phyloP scores from a whole-genome alignment of 2,888 invertebrate species.

The Drosophila sordidapex region DNA sequence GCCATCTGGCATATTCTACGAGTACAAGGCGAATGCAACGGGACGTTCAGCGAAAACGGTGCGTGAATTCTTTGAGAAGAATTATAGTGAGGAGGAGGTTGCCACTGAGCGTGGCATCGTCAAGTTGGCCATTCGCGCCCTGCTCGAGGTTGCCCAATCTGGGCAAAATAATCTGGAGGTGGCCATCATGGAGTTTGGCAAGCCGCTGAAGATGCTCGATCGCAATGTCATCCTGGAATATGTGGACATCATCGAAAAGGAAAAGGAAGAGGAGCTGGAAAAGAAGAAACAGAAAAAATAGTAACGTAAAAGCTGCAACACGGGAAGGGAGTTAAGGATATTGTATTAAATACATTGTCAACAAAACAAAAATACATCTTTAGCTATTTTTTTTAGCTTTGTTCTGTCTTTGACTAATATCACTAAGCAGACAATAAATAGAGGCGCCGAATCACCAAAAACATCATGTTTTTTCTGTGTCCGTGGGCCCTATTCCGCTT shows the following conservation, averaged over 20 bases:
- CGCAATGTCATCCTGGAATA: slow-evolving; percentile 96
- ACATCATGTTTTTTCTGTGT: not conserved
- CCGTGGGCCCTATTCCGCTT: too few relatives aligned
- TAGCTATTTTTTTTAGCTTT: not conserved
- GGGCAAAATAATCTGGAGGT: slow-evolving; percentile 99
- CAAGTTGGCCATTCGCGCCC: slow-evolving; percentile 97
- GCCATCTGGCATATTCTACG: slow-evolving; percentile 99
- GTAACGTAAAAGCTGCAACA: slow-evolving; percentile 61
- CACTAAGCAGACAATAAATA: not conserved
- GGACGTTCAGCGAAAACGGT: slow-evolving; percentile 99
- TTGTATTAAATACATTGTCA: slow-evolving; percentile 70
- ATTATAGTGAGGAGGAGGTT: slow-evolving; percentile 96
- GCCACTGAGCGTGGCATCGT: slow-evolving; percentile 92
- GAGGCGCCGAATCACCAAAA: not conserved
- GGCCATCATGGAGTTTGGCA: slow-evolving; percentile 94
- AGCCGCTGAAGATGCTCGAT: slow-evolving; percentile 94
- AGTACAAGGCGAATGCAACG: slow-evolving; percentile 99
- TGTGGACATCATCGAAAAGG: slow-evolving; percentile 97
- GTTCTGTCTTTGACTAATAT: not conserved
- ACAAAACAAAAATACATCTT: slow-evolving; percentile 13
- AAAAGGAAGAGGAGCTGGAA: slow-evolving; percentile 98
- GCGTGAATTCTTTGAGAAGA: slow-evolving; percentile 98
- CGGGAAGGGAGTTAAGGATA: slow-evolving; percentile 29
- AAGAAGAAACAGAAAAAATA: slow-evolving; percentile 93
- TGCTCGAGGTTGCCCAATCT: slow-evolving; percentile 98